These are phyloP conservation scores for Semaprochilodus insignis DNA, from an alignment of 2,797 vertebrate species.

Conservation along the genomic window DNA sequence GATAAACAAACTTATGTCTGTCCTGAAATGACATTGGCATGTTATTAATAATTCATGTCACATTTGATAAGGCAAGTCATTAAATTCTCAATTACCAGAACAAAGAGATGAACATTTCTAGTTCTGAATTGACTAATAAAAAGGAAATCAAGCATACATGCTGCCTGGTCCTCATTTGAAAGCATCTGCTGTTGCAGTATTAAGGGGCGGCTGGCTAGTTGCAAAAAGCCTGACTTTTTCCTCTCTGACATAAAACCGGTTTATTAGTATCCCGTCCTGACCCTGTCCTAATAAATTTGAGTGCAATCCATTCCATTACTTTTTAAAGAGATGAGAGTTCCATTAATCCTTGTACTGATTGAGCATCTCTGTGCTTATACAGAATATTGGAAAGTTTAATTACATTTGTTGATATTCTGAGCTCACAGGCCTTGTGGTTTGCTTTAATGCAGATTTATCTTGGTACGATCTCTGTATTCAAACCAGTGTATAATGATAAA, in stretches of 20 bases:
- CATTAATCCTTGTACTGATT: background rate
- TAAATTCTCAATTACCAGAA: background rate
- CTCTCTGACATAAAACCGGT: background rate
- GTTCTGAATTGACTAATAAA: background rate
- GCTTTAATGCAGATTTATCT: background rate
- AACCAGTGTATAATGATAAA: background rate
- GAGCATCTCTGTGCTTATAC: background rate
- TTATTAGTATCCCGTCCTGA: background rate
- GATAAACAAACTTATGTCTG: background rate
- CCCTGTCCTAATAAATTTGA: conserved; percentile 9
- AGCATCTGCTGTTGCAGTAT: background rate
- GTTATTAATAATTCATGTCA: background rate
- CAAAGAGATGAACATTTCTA: background rate
- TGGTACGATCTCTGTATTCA: background rate
- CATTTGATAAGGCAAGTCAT: background rate
- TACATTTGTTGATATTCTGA: background rate
- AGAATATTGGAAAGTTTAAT: conserved; percentile 1
- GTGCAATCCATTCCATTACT: conserved; percentile 11
- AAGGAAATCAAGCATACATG: background rate
- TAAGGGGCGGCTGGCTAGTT: background rate
- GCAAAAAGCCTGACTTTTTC: background rate
- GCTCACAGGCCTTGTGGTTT: background rate
- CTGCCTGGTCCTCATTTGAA: background rate
- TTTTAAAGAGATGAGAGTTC: conserved; percentile 11
- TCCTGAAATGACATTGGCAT: background rate